Conservation (phyloP, 2,797 vertebrate genomes). For the Acanthopagrus latus region DNA sequence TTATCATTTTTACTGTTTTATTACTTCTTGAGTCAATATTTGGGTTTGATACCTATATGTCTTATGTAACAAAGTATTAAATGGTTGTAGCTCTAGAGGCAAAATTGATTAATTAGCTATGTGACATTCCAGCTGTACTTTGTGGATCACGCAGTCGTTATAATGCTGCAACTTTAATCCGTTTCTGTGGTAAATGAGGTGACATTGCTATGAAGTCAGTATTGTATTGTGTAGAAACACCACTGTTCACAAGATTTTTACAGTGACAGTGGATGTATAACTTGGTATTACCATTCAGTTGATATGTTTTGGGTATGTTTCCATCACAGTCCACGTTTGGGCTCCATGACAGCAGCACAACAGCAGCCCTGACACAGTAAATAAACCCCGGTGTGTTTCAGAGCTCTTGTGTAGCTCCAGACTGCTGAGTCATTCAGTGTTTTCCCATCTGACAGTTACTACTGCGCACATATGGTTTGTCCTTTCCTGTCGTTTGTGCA, state of each 20-base stretch:
- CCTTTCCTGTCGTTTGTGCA: constrained; percentile 27
- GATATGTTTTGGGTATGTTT: constrained; percentile 11
- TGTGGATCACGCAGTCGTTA: neutral
- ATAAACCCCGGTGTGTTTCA: constrained; percentile 20
- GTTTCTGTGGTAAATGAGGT: constrained; percentile 3
- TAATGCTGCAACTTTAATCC: constrained; percentile 14
- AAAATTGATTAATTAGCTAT: constrained; percentile 4
- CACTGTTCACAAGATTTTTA: neutral
- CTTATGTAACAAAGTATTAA: neutral
- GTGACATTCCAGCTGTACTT: constrained; percentile 13
- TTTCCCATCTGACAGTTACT: constrained; percentile 18
- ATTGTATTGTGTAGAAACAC: neutral
- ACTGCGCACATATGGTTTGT: constrained; percentile 1
- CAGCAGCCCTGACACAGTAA: constrained; percentile 14
- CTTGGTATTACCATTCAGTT: constrained; percentile 6
- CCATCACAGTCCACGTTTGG: constrained; percentile 1
- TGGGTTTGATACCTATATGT: neutral
- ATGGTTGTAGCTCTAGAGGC: constrained; percentile 1
- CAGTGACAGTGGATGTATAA: neutral
- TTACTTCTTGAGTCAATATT: neutral
- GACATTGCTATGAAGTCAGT: neutral
- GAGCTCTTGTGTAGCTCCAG: constrained; percentile 8
- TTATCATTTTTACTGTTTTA: neutral
- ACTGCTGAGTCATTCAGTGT: constrained; percentile 48
- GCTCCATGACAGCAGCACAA: constrained; percentile 20